phyloP scores from a whole-genome alignment of 2,113 vertebrate species.

The Colaptes auratus region DNA sequence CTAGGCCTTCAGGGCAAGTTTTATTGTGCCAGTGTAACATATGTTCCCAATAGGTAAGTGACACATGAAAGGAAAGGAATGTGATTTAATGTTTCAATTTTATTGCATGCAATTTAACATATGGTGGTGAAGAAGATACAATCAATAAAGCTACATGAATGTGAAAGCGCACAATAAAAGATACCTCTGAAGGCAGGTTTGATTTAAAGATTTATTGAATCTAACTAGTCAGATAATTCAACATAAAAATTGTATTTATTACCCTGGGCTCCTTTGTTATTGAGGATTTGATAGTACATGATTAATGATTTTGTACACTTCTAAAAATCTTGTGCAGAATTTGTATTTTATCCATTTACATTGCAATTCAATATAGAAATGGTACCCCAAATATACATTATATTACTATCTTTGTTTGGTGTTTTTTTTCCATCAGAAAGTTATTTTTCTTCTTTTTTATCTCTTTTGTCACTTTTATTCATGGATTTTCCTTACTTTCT shows the following conservation, averaged over 20 bases:
- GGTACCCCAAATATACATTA: background rate
- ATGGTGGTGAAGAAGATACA: constrained; percentile 72
- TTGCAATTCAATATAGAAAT: background rate
- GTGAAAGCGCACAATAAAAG: constrained; percentile 56
- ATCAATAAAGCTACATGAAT: constrained; percentile 65
- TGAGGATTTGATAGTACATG: background rate
- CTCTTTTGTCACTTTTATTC: background rate
- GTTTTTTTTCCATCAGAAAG: background rate
- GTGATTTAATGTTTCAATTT: constrained; percentile 79
- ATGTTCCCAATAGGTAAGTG: constrained; percentile 77
- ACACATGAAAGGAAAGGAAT: constrained; percentile 74
- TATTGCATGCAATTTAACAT: constrained; percentile 70
- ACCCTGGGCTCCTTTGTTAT: background rate
- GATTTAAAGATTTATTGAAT: constrained; percentile 53
- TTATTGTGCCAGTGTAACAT: constrained; percentile 68
- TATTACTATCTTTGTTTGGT: background rate
- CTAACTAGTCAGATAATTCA: constrained; percentile 54
- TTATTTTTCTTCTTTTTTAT: background rate
- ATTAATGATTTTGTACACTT: background rate
- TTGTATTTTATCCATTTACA: background rate
- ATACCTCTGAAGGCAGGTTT: constrained; percentile 37
- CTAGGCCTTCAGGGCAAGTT: constrained; percentile 49
- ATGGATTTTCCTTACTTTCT: background rate
- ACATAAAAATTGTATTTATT: constrained; percentile 7
- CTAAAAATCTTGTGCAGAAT: background rate